Evolutionary conservation across 2,888 invertebrate species (phyloP).

Genomic region (Aphodius sticticus): DNA sequence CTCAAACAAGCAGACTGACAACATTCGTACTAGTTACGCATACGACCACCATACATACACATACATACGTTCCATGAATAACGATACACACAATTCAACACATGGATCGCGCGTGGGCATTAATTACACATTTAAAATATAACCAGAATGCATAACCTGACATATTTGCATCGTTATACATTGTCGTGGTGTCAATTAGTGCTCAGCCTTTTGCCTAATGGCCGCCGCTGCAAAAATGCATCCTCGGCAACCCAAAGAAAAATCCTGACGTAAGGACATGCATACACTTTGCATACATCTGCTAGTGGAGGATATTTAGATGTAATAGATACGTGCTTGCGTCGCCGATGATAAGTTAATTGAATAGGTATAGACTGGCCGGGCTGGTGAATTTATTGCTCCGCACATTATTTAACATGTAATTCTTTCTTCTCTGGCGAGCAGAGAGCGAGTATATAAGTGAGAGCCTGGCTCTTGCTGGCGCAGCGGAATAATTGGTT

Average conservation of each 20-base stretch:
- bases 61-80: neutral
- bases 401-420: neutral
- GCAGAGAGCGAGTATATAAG: neutral
- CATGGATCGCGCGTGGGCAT: slow-evolving; percentile 16
- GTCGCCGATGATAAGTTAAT: neutral
- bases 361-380: neutral
- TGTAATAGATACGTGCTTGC: neutral
- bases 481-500: slow-evolving; percentile 4
- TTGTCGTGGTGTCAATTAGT: slow-evolving; percentile 23
- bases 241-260: neutral
- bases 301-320: neutral
- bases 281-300: slow-evolving; percentile 4
- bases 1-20: neutral
- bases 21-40: slow-evolving; percentile 4
- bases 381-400: neutral
- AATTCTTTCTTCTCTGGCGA: neutral
- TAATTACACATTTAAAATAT: slow-evolving; percentile 25
- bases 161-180: slow-evolving; percentile 22
- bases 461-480: neutral
- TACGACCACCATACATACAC: neutral
- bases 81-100: slow-evolving; percentile 4
- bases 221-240: neutral
- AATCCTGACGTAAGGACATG: slow-evolving; percentile 4
- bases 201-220: neutral
- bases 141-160: slow-evolving; percentile 18